Evolutionary conservation across 2,888 invertebrate genomes (phyloP).

Genomic region (Doris montereyensis): DNA sequence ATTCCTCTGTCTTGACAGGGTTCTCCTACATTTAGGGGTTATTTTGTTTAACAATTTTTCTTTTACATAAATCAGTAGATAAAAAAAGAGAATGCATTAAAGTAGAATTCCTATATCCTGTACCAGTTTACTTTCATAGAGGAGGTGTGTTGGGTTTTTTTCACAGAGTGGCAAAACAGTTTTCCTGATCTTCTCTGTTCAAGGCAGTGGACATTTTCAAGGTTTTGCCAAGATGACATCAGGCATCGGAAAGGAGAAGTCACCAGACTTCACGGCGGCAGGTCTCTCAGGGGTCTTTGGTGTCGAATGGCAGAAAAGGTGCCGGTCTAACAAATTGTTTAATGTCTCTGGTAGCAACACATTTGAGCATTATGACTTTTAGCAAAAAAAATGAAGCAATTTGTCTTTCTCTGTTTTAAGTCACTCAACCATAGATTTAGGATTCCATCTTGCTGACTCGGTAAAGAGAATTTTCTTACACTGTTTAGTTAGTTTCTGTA

Average conservation of each 20-base stretch:
- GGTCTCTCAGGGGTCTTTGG: conserved; percentile 70
- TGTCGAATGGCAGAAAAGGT: conserved; percentile 75
- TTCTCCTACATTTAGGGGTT: too few relatives aligned
- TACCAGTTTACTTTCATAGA: background rate
- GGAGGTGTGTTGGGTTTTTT: background rate
- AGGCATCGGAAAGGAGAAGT: conserved; percentile 64
- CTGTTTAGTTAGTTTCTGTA: too few relatives aligned
- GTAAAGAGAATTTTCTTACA: too few relatives aligned
- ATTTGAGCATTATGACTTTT: too few relatives aligned
- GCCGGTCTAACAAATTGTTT: too few relatives aligned
- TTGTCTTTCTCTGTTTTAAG: too few relatives aligned
- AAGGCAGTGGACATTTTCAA: conserved; percentile 76
- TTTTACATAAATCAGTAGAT: background rate
- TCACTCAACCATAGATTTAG: too few relatives aligned
- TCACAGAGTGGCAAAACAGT: conserved; percentile 69
- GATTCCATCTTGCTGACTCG: too few relatives aligned
- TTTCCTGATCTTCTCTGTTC: conserved; percentile 76
- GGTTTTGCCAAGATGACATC: conserved; percentile 74
- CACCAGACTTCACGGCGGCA: conserved; percentile 69
- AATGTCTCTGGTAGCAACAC: too few relatives aligned
- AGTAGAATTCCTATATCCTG: background rate
- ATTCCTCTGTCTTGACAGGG: too few relatives aligned
- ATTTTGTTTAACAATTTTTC: background rate
- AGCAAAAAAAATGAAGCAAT: too few relatives aligned
- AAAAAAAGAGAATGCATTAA: background rate